Evolutionary conservation across 2,797 vertebrate species (phyloP), one percentile per base, ranked within the genome.

Genomic region (Tangara arthus): DNA sequence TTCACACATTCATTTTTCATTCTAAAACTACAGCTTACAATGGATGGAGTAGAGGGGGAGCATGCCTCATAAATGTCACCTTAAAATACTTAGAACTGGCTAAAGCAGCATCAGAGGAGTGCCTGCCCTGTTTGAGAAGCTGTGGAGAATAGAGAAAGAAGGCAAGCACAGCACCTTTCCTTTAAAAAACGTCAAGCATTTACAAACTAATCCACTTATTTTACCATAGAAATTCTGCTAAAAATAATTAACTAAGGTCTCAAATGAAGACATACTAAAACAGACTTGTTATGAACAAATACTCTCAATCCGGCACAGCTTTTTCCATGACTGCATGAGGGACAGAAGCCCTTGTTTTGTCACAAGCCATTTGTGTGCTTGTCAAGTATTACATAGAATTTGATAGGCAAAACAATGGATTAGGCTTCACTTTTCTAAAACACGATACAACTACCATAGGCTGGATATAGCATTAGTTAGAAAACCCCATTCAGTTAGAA

Each of bases 91-190:
- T 41, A 34, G 11, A 56, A 30, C 6, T 70, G 59, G 9, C 26
- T 49, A 44, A 91, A 70, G 11, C 21, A 81, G 23, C 12, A 13
- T 64, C 49, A 75, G 53, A 59, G 37, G 75, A 71, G 15, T 12
- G 21, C 12, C 66, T 75, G 28, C 12, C 41, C 34, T 76, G 0
- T 85, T 76, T 35, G 34, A 76, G 44, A 81, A 44, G 28, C 2
- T 52, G 32, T 37, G 41, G 39, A 73, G 9, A 32, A 49, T 4
- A 64, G 7, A 47, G 34, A 11, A 71, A 73, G 49, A 65, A 6
- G 21, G 8, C 18, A 77, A 68, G 50, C 9, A 28, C 8, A 28
- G 22, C 0, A 0, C 4, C 37, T 55, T 26, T 63, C 34, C 18
- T 70, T 65, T 21, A 39, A 77, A 61, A 66, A 19, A 69, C 17